Evolutionary conservation across 2,888 invertebrate genomes (phyloP).

Genomic region (Xanthorhoe spadicearia): DNA sequence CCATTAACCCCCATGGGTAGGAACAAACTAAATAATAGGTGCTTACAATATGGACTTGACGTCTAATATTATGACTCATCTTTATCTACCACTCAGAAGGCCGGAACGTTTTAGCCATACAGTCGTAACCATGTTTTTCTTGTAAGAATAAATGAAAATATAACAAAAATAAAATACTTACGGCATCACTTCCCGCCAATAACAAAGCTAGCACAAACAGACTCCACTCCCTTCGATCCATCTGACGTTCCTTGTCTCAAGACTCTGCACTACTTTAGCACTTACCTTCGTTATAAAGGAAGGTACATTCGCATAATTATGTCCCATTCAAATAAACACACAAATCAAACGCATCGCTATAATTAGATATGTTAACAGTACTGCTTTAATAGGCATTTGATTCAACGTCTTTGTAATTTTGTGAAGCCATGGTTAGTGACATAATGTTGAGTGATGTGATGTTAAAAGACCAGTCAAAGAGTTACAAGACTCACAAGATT

Average conservation of each 20-base stretch:
- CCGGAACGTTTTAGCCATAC: too few species aligned
- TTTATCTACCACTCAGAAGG: not conserved
- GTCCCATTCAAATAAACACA: slow-evolving; percentile 28
- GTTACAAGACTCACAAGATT: too few species aligned
- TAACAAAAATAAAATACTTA: slow-evolving; percentile 54
- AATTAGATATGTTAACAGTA: not conserved
- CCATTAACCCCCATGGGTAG: too few species aligned
- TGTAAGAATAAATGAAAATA: not conserved
- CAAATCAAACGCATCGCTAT: slow-evolving; percentile 11
- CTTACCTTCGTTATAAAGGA: slow-evolving; percentile 40
- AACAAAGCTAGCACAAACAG: slow-evolving; percentile 52
- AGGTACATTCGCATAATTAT: slow-evolving; percentile 21
- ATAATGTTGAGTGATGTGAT: too few species aligned
- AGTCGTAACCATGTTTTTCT: not conserved
- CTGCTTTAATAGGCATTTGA: not conserved
- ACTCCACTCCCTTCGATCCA: slow-evolving; percentile 48
- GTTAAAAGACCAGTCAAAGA: too few species aligned
- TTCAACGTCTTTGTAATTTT: not conserved
- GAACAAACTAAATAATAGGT: too few species aligned
- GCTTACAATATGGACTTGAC: not conserved
- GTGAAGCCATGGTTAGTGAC: too few species aligned
- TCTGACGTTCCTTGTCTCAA: slow-evolving; percentile 31
- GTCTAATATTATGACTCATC: not conserved
- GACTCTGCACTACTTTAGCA: slow-evolving; percentile 34
- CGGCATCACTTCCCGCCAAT: slow-evolving; percentile 54